Conservation (phyloP, 2,888 invertebrate species). For the Smittia aterrima region DNA sequence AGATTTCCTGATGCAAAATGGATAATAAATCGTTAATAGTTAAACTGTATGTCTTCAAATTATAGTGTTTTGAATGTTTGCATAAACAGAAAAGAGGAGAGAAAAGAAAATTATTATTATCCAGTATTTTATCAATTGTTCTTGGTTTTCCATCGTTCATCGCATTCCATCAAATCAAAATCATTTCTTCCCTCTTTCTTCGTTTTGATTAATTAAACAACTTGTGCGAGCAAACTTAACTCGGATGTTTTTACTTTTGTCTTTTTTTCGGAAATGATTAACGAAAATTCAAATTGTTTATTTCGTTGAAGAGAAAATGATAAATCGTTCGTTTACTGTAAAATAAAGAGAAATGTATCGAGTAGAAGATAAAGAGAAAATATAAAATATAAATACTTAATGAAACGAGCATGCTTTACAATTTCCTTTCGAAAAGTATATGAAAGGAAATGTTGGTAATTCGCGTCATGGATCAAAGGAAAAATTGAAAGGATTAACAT, state of each 20-base stretch:
- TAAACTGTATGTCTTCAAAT: slow-evolving; percentile 16
- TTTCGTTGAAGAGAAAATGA: background rate
- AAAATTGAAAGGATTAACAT: too few relatives aligned
- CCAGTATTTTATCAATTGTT: background rate
- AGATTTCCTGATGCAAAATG: slow-evolving; percentile 23
- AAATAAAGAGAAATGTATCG: slow-evolving; percentile 18
- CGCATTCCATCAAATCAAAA: slow-evolving; percentile 2
- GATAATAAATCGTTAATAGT: slow-evolving; percentile 23
- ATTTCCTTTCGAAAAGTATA: background rate
- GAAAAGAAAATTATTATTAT: background rate
- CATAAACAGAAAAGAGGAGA: background rate
- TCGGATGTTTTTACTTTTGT: too few relatives aligned
- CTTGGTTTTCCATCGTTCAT: background rate
- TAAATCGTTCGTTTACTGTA: slow-evolving; percentile 2
- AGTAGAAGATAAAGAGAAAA: slow-evolving; percentile 16
- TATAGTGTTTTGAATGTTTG: slow-evolving; percentile 12
- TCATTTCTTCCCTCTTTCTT: background rate
- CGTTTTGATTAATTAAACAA: slow-evolving; percentile 3
- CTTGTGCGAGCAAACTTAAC: background rate
- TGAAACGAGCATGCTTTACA: background rate
- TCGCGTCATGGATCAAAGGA: background rate
- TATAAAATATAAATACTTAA: slow-evolving; percentile 25
- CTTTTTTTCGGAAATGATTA: too few relatives aligned
- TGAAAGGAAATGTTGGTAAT: background rate
- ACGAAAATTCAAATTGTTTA: too few relatives aligned